Conservation (phyloP, 2,113 vertebrate genomes). For the Ophiodon elongatus region DNA sequence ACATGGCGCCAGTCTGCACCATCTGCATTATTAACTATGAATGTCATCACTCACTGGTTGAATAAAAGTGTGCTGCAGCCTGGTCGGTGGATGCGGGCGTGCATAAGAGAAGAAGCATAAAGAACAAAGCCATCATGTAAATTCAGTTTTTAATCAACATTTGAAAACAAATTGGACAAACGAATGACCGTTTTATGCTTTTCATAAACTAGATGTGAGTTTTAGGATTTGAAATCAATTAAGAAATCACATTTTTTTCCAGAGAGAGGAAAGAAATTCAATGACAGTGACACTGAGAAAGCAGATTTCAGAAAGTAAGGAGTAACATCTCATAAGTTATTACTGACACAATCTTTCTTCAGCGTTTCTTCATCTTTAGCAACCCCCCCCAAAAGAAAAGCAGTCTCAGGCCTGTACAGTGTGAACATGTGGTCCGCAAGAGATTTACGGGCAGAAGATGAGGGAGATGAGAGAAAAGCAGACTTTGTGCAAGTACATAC, state of each 20-base stretch:
- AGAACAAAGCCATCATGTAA: constrained; percentile 61
- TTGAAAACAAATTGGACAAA: constrained; percentile 78
- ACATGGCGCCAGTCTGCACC: constrained; percentile 21
- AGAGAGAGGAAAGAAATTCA: constrained; percentile 48
- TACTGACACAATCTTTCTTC: constrained; percentile 53
- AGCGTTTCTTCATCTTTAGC: constrained; percentile 27
- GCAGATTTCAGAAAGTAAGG: constrained; percentile 60
- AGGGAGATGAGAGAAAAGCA: constrained; percentile 42
- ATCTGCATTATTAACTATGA: constrained; percentile 41
- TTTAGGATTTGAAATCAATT: constrained; percentile 71
- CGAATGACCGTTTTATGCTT: constrained; percentile 61
- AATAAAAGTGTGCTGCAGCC: background rate
- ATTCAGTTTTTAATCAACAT: constrained; percentile 79
- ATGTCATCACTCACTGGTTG: background rate
- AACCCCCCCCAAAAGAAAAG: constrained; percentile 53
- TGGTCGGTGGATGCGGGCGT: background rate
- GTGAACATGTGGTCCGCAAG: constrained; percentile 67
- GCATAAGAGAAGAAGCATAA: constrained; percentile 16
- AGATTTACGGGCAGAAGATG: constrained; percentile 53
- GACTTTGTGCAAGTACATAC: constrained; percentile 31
- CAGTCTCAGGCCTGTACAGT: constrained; percentile 51
- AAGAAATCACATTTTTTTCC: constrained; percentile 72
- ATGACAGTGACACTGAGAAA: constrained; percentile 67
- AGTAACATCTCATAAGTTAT: constrained; percentile 63
- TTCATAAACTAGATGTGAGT: constrained; percentile 71